Base-by-base conservation (phyloP, 2,113 vertebrate genomes). In the Leucoraja erinaceus region DNA sequence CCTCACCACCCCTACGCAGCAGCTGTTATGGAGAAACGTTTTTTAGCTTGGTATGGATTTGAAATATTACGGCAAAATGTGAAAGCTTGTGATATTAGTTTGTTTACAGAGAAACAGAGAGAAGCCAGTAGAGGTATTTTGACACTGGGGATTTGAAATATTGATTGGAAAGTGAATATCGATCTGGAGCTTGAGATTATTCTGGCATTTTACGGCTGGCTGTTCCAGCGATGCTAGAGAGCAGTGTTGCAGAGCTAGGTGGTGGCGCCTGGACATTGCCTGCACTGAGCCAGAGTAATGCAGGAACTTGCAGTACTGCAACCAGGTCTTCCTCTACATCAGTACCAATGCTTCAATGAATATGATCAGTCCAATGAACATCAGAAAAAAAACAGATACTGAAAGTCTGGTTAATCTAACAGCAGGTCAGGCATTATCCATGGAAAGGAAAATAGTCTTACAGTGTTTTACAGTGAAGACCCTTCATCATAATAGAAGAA, bases 121-220 rank as follows among this genome's bases (percentile, higher is more conserved):
- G 28, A 86, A 86, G 59, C 83, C 61, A 31, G 25, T 16, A 63
- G 83, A 63, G 56, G 14, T 86, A 31, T 28, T 31, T 61, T 63
- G 59, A 63, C 59, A 28, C 14, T 86, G 28, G 59, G 11, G 1
- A 12, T 63, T 63, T 86, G 56, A 86, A 86, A 61, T 86, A 86
- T 86, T 31, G 83, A 86, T 63, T 86, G 61, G 59, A 86, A 31
- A 86, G 5, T 63, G 28, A 31, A 0, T 28, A 86, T 16, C 20
- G 59, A 61, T 63, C 61, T 86, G 83, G 83, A 61, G 61, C 5
- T 86, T 63, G 83, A 63, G 83, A 86, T 86, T 86, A 54, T 22
- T 84, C 56, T 86, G 28, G 56, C 83, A 31, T n/a, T 31, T 86
- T 63, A 31, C 20, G 59, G n/a, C 59, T 86, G 83, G 5, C 56